These are phyloP conservation scores for Bambusicola thoracicus DNA, from an alignment of 2,113 vertebrate species.

Conservation along the genomic window DNA sequence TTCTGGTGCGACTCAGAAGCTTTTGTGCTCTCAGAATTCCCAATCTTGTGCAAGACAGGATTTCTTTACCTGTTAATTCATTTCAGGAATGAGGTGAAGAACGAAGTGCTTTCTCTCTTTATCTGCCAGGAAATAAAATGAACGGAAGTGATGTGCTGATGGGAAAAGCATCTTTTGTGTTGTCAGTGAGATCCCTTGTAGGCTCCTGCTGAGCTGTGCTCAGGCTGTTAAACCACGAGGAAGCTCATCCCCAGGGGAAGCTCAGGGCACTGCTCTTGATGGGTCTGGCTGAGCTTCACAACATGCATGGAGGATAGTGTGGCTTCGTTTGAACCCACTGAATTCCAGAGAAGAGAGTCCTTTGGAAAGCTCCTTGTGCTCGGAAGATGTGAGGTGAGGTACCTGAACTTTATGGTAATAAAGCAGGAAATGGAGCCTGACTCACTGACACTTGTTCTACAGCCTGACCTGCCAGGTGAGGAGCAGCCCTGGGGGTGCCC, in stretches of 20 bases:
- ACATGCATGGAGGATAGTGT: neutral
- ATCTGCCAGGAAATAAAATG: neutral
- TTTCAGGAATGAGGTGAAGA: neutral
- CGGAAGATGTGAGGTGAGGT: neutral
- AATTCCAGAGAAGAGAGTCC: neutral
- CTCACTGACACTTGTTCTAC: neutral
- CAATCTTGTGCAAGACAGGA: neutral
- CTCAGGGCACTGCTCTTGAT: neutral
- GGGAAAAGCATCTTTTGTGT: neutral
- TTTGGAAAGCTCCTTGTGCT: neutral
- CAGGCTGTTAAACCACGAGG: neutral
- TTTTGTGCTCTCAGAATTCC: neutral
- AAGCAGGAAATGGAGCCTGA: neutral
- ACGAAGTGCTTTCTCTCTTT: neutral
- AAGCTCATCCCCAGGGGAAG: neutral
- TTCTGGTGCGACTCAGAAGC: neutral
- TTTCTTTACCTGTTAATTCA: neutral
- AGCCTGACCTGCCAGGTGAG: fast-evolving
- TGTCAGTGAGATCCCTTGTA: neutral
- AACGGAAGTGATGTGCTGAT: neutral
- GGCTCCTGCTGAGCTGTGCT: neutral
- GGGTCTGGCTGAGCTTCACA: neutral
- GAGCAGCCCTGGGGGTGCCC: neutral
- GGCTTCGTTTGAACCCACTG: neutral
- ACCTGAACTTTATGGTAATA: neutral